Base-by-base conservation (phyloP, 2,797 vertebrate genomes). In the Spondyliosoma cantharus region DNA sequence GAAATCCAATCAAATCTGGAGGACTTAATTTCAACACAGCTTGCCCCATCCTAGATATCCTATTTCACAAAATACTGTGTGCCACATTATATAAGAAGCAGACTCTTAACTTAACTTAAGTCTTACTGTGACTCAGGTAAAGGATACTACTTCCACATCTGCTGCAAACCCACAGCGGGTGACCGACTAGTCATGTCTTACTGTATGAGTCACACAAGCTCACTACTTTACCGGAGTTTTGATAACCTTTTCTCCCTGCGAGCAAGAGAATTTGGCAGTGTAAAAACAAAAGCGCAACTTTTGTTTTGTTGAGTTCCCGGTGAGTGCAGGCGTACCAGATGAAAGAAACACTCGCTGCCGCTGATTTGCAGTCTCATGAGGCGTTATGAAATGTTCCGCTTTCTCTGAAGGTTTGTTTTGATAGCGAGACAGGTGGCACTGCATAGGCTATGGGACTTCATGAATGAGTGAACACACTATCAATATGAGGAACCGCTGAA, bases 401-500 rank as follows among this genome's bases (percentile, higher is more conserved):
- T 70, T 77, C 86, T 82, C 80, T 85, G 82, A 86, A 74, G 79
- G 37, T 73, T 80, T 81, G 67, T 86, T 86, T 81, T 61, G 77
- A 71, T 46, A 14, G 78, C 3, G 16, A 80, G 74, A 75, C 91
- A 91, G 86, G 85, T 91, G 91, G 87, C 67, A 22, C 78, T 32
- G 80, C 87, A 68, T 59, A 54, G 76, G 76, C 82, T 60, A 27
- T 25, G 75, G 78, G 73, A 84, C 75, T 61, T 85, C 82, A 86
- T 90, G 82, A 91, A 89, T 90, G 82, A 92, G 61, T 84, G 83
- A 93, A 57, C 83, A 60, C 66, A 67, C 86, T 79, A 88, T 86
- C 62, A 86, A 75, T 81, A 76, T 86, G 84, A 82, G 85, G 76
- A 76, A 53, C 50, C n/a, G 65, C 60, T 92, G 22, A 87, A 88